These are phyloP conservation scores for Lophochroa leadbeateri DNA, from an alignment of 2,113 vertebrate species.

Conservation along the genomic window DNA sequence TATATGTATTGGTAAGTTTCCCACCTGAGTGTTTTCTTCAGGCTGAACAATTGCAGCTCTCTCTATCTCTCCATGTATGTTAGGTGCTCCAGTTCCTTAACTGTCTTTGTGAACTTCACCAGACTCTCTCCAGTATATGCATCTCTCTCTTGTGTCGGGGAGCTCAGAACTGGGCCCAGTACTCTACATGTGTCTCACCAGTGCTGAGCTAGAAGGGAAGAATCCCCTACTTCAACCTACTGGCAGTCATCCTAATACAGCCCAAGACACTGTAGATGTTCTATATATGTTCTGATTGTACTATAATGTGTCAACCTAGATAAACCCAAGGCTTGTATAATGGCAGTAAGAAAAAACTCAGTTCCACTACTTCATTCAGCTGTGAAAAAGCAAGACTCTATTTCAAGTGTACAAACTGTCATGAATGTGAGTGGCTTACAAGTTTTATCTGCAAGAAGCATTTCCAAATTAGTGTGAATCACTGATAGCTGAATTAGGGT, in stretches of 20 bases:
- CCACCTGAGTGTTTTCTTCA: not conserved
- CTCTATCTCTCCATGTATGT: not conserved
- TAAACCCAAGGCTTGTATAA: not conserved
- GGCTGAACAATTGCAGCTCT: not conserved
- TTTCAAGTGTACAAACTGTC: not conserved
- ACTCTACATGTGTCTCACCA: accelerated
- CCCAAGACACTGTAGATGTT: not conserved
- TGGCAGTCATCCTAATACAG: not conserved
- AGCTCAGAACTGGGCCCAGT: not conserved
- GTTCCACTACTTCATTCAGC: not conserved
- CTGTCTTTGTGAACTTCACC: not conserved
- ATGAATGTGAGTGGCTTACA: not conserved
- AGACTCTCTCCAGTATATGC: not conserved
- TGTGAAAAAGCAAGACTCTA: not conserved
- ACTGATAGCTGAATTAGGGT: not conserved
- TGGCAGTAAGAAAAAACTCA: not conserved
- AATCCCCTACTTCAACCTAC: not conserved
- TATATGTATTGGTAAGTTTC: not conserved
- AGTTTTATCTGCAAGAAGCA: not conserved
- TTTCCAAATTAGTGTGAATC: not conserved
- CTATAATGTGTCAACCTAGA: not conserved
- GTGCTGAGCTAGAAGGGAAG: not conserved
- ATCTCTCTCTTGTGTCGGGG: not conserved
- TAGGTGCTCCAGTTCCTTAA: not conserved
- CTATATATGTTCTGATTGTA: not conserved